Conservation (phyloP, 1,140 invertebrate species). For the Drosophila baimaii region DNA sequence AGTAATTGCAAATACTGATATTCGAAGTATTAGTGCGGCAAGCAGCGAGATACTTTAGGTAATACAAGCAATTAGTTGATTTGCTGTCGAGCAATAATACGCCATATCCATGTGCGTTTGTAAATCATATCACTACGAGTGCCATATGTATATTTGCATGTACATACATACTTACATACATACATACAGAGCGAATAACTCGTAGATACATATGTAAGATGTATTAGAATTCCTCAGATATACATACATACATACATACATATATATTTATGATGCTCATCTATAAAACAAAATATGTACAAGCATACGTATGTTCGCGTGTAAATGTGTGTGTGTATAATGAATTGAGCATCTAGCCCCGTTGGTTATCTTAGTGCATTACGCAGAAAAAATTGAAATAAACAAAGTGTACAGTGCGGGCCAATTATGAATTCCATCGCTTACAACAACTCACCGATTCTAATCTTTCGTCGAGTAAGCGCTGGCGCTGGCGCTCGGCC, state of each 20-base stretch:
- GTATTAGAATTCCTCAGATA: constrained; percentile 42
- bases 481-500: constrained; percentile 3
- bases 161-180: constrained; percentile 23
- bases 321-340: constrained; percentile 20
- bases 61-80: neutral
- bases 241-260: constrained; percentile 26
- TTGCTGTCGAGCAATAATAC: constrained; percentile 6
- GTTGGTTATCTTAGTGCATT: constrained; percentile 33
- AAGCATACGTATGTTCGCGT: constrained; percentile 14
- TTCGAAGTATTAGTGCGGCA: neutral
- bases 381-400: constrained; percentile 37
- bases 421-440: constrained; percentile 35
- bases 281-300: constrained; percentile 50
- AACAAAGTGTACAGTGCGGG: constrained; percentile 27
- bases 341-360: constrained; percentile 39
- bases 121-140: constrained; percentile 40
- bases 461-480: constrained; percentile 21
- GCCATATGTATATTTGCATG: constrained; percentile 35
- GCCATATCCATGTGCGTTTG: constrained; percentile 42
- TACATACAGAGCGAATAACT: constrained; percentile 32
- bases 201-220: constrained; percentile 48
- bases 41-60: constrained; percentile 21
- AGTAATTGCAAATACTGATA: constrained; percentile 24
- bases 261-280: constrained; percentile 47
- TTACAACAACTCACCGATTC: constrained; percentile 33